Conservation (phyloP, 2,113 vertebrate genomes). For the Ovis canadensis region DNA sequence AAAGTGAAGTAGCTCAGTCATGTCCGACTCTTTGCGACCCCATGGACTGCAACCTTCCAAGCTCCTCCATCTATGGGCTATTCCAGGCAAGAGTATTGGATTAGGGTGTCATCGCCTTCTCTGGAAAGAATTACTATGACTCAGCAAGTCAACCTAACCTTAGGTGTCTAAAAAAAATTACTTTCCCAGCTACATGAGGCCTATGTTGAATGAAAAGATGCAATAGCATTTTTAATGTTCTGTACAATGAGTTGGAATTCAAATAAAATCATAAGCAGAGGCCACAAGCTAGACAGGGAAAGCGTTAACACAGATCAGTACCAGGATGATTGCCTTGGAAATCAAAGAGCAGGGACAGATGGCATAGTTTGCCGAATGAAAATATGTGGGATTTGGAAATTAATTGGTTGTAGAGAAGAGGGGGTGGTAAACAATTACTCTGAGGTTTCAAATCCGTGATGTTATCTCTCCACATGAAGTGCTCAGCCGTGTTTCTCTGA, state of each 20-base stretch:
- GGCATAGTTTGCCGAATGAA: background rate
- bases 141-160: background rate
- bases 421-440: background rate
- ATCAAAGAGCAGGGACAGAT: background rate
- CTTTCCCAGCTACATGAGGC: background rate
- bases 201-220: background rate
- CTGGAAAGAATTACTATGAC: background rate
- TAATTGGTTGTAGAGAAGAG: slow-evolving; percentile 39
- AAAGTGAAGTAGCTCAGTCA: no score
- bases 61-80: no score
- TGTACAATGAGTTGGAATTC: background rate
- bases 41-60: no score
- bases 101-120: no score
- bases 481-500: slow-evolving; percentile 6
- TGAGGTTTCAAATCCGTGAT: slow-evolving; percentile 4
- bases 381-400: slow-evolving; percentile 35
- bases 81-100: no score
- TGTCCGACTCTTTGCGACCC: no score
- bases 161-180: background rate
- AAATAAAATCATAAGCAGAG: background rate
- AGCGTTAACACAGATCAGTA: background rate
- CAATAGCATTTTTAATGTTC: background rate
- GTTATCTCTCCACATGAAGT: background rate
- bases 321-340: background rate
- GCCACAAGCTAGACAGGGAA: background rate